Evolutionary conservation across 2,797 vertebrate genomes (phyloP), one percentile per base, ranked within the genome.

Genomic region (Cottoperca gobio): DNA sequence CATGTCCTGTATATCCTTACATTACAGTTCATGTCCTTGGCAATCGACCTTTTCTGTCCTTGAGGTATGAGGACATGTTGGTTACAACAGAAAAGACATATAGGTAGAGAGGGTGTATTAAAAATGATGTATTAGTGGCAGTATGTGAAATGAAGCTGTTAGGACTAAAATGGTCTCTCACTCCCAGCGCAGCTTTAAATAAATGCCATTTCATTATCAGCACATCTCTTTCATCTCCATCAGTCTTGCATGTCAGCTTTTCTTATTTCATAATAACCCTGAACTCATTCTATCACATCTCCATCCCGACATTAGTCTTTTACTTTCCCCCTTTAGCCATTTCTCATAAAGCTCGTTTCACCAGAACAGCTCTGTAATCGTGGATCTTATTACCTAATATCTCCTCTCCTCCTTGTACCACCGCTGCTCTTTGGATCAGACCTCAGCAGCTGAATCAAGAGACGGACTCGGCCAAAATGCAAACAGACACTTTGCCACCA

Each of bases 401-500:
- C 45, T 57, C 26, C 24, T 37, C 14, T 62, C 59, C 61, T 48
- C 54, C n/a, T 12, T 33, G 50, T 58, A 14, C 24, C 2, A 1
- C 13, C 3, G 0, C 50, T 66, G 67, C 42, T 84, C 50, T 70
- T 57, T 66, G n/a, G 46, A 73, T 81, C 48, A 52, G 70, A 13
- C 42, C 54, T 45, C 61, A 31, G 70, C 33, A 48, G 23, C 0
- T 33, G 2, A 65, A 59, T 73, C 21, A 63, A 24, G 42, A 50
- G 17, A 14, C 39, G 12, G 6, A 11, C 10, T 53, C 5, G n/a
- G 77, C 83, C 91, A 90, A 90, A 89, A 79, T 70, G 72, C 53
- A 86, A 88, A 57, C 74, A 72, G 79, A 84, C 63, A 87, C 75
- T 79, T n/a, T n/a, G n/a, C 85, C 82, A 77, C 66, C 84, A 86